These are phyloP conservation scores for Drosophila prostipennis DNA, from an alignment of 2,888 invertebrate genomes.

Conservation along the genomic window DNA sequence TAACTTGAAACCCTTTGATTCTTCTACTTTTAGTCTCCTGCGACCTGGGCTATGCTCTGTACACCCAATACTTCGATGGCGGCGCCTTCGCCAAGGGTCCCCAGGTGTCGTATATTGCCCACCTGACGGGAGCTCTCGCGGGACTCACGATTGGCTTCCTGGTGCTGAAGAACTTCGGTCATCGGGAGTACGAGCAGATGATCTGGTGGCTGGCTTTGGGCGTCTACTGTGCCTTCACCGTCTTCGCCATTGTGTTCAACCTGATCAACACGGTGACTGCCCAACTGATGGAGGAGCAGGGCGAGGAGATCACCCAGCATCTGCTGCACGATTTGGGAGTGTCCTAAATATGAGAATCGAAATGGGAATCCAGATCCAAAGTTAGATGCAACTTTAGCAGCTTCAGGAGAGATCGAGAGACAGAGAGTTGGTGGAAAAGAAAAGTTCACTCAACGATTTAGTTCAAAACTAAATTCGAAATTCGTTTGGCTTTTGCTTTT, in stretches of 20 bases:
- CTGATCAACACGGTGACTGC: slow-evolving; percentile 86
- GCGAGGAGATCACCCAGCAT: slow-evolving; percentile 84
- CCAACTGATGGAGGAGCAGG: slow-evolving; percentile 84
- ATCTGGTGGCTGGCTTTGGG: slow-evolving; percentile 98
- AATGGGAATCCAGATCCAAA: background rate
- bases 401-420: slow-evolving; percentile 40
- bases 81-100: slow-evolving; percentile 84
- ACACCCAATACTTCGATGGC: slow-evolving; percentile 90
- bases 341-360: slow-evolving; percentile 72
- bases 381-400: slow-evolving; percentile 8
- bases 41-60: slow-evolving; percentile 97
- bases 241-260: slow-evolving; percentile 97
- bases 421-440: slow-evolving; percentile 22
- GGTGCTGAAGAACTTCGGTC: slow-evolving; percentile 97
- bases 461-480: slow-evolving; percentile 71
- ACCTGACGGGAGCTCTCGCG: slow-evolving; percentile 96
- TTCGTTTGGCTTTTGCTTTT: slow-evolving; percentile 69
- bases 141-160: slow-evolving; percentile 97
- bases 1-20: slow-evolving; percentile 10
- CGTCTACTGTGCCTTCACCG: slow-evolving; percentile 95
- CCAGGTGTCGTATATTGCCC: slow-evolving; percentile 97
- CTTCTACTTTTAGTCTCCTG: slow-evolving; percentile 88
- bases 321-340: slow-evolving; percentile 84
- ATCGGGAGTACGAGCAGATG: slow-evolving; percentile 95
- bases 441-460: slow-evolving; percentile 64